Evolutionary conservation across 30 jellyfish, hydroid and myxozoan species (phyloP), one percentile per base, ranked within the genome.

Genomic region (Aurelia aurita): DNA sequence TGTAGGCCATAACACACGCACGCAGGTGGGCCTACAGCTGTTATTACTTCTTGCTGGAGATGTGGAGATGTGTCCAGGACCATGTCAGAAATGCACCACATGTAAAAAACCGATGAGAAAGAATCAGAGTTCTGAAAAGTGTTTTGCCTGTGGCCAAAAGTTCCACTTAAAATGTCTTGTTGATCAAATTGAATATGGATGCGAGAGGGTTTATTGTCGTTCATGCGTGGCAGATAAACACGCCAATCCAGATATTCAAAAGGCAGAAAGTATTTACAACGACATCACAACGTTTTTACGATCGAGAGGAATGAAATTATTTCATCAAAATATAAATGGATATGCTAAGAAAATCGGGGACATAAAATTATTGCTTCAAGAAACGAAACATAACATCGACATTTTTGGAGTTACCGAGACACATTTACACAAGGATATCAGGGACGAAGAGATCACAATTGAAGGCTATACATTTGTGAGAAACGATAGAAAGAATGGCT

Each of bases 191-290:
- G 44, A 72, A 72, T 72, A 72, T 27, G 71, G 84, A 72, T n/a
- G 84, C 84, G 69, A 72, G 84, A 74, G 76, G 43, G 87, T 55
- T 74, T 74, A 73, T 73, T 73, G 53, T 51, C 72, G 85, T 73
- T 73, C 55, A 58, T 73, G 85, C 55, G 21, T 73, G 74, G 72
- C 32, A 73, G 85, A 51, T 73, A 73, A 51, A 73, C 85, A 73
- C 13, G 46, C 22, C 43, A 73, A 73, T 73, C 85, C 85, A 73
- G 85, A 73, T 73, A 73, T 16, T 55, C 72, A 47, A 73, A 73
- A 15, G 72, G 72, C 55, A 73, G 85, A 73, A 73, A 73, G 26
- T 8, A 69, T 27, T 8, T 69, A 69, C 82, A 25, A n/a, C 82
- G 71, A 69, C 39, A 69, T 69, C 82, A 32, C 82, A 69, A 69